A percentile compares a stretch with the other conserved stretches of the same genome.
phyloP scores from a whole-genome alignment of 2,113 vertebrate species.

The Motacilla tschutschensis region DNA sequence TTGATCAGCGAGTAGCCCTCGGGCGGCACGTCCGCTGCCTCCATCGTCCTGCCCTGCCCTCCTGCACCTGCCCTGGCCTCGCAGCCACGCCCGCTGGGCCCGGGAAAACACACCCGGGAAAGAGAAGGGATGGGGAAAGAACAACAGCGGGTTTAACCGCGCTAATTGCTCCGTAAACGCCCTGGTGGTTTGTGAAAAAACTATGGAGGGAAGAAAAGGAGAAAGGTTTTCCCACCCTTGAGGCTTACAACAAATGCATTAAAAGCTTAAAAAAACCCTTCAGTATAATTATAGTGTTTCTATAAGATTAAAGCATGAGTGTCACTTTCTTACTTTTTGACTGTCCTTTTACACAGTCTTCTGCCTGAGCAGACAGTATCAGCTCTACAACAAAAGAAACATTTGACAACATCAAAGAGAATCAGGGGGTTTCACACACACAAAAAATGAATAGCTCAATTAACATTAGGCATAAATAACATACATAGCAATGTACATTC shows the following conservation, averaged over 20 bases:
- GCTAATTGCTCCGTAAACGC: not conserved
- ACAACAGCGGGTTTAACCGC: not conserved
- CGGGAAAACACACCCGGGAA: not conserved
- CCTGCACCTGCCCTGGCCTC: not conserved
- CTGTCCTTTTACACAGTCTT: not conserved
- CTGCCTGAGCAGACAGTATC: not conserved
- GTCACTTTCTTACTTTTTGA: not conserved
- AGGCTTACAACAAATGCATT: not conserved
- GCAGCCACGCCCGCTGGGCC: not conserved
- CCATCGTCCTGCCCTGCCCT: slow-evolving; percentile 62
- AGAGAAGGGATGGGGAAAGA: fast-evolving
- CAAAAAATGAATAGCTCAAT: not conserved
- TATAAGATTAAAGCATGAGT: not conserved
- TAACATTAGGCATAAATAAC: not conserved
- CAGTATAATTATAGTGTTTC: not conserved
- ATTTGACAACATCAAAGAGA: not conserved
- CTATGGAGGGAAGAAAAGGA: not conserved
- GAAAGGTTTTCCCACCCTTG: not conserved
- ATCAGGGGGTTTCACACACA: not conserved
- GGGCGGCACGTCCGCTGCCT: slow-evolving; percentile 70
- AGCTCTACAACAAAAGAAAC: not conserved
- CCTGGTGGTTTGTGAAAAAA: fast-evolving
- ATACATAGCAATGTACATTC: not conserved
- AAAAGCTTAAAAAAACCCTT: fast-evolving
- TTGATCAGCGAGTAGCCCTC: slow-evolving; percentile 88